phyloP scores from a whole-genome alignment of 2,113 vertebrate species.

The Centropus unirufus region DNA sequence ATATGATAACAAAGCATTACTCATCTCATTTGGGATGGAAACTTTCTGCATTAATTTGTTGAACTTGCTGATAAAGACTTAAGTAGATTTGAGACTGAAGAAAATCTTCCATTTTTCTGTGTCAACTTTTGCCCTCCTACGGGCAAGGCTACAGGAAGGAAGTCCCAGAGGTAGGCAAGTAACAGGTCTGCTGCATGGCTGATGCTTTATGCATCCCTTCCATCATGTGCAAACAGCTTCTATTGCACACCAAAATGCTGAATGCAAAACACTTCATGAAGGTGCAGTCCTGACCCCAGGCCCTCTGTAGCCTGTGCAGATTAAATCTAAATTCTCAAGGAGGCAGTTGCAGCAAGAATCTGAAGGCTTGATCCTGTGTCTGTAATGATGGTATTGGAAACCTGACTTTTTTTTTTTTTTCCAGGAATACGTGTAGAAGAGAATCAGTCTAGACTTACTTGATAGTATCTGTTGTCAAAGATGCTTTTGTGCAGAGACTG shows the following conservation, averaged over 20 bases:
- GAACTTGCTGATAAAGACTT: not conserved
- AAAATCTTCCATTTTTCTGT: not conserved
- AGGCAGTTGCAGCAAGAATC: not conserved
- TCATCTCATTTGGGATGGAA: not conserved
- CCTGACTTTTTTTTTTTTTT: not conserved
- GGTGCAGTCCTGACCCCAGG: not conserved
- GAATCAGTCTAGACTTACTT: not conserved
- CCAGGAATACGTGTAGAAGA: accelerated
- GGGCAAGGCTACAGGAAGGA: not conserved
- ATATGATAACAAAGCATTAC: not conserved
- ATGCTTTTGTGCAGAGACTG: not conserved
- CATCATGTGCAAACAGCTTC: not conserved
- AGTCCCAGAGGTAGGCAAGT: not conserved
- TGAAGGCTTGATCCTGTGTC: not conserved
- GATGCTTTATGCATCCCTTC: not conserved
- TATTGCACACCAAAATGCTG: not conserved
- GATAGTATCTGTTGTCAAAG: not conserved
- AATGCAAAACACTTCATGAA: not conserved
- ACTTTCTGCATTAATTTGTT: not conserved
- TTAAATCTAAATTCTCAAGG: not conserved
- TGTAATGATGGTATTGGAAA: not conserved
- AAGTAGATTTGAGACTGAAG: not conserved
- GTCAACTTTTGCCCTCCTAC: not conserved
- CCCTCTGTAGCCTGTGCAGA: not conserved
- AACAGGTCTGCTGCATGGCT: not conserved